Conservation (phyloP, 2,113 vertebrate species). For the Macroglossus sobrinus region DNA sequence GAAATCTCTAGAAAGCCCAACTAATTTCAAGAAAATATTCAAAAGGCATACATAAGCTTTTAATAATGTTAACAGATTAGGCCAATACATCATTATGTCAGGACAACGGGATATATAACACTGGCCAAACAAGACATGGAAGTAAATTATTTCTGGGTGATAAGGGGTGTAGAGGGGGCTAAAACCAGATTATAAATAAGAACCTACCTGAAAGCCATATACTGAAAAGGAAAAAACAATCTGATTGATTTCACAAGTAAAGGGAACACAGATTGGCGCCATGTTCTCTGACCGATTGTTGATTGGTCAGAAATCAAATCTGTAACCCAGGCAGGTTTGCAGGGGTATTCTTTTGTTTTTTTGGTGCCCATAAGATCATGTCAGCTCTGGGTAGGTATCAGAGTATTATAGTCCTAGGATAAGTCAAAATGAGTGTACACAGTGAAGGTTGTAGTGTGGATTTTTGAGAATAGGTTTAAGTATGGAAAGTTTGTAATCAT, state of each 20-base stretch:
- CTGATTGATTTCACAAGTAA: neutral
- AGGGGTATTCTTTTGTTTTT: slow-evolving; percentile 3
- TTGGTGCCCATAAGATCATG: neutral
- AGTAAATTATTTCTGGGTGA: neutral
- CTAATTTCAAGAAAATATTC: slow-evolving; percentile 16
- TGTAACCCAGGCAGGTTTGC: neutral
- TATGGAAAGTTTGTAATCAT: neutral
- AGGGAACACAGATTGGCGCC: neutral
- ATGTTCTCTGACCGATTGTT: neutral
- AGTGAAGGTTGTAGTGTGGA: neutral
- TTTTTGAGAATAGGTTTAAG: neutral
- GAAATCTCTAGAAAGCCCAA: slow-evolving; percentile 9
- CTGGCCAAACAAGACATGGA: neutral
- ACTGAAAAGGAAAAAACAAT: neutral
- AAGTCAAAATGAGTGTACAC: neutral
- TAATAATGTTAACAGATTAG: slow-evolving; percentile 38
- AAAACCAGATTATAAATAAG: neutral
- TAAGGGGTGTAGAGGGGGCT: accelerated
- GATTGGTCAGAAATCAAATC: neutral
- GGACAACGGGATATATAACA: neutral
- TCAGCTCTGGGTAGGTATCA: neutral
- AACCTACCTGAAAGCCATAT: neutral
- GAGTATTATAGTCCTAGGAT: neutral
- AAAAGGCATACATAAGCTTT: slow-evolving; percentile 33
- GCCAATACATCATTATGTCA: slow-evolving; percentile 25